These are phyloP conservation scores for Drosophila suzukii DNA, from an alignment of 1,140 invertebrate species.

Conservation along the genomic window DNA sequence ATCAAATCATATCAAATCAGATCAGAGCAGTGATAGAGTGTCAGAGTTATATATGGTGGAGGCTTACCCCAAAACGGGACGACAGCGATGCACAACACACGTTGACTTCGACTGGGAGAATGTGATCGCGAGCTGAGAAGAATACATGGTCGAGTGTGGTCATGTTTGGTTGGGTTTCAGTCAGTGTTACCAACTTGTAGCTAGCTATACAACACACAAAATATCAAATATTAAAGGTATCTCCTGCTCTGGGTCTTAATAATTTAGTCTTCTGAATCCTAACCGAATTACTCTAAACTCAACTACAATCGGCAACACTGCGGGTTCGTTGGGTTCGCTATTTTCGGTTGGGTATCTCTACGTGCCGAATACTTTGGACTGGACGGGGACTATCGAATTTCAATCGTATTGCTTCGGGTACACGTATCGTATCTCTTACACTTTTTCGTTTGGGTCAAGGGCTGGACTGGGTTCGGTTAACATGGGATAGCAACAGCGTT, in stretches of 20 bases:
- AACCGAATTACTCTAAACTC: background rate
- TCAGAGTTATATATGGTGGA: slow-evolving; percentile 46
- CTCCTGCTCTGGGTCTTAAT: background rate
- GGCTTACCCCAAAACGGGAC: slow-evolving; percentile 71
- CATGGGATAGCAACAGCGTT: slow-evolving; percentile 23
- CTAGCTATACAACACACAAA: slow-evolving; percentile 26
- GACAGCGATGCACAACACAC: slow-evolving; percentile 50
- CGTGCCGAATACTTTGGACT: slow-evolving; percentile 15
- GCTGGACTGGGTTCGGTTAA: slow-evolving; percentile 12
- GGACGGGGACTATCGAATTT: slow-evolving; percentile 25
- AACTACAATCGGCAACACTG: slow-evolving; percentile 15
- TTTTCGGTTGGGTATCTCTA: slow-evolving; percentile 17
- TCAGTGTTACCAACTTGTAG: slow-evolving; percentile 15
- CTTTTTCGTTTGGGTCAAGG: slow-evolving; percentile 24
- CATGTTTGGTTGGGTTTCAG: slow-evolving; percentile 9
- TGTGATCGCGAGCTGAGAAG: slow-evolving; percentile 54
- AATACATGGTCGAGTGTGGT: slow-evolving; percentile 46
- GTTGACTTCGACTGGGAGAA: slow-evolving; percentile 43
- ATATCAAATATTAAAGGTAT: slow-evolving; percentile 25
- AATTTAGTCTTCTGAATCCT: slow-evolving; percentile 2
- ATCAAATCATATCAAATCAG: slow-evolving; percentile 32
- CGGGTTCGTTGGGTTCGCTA: slow-evolving; percentile 19
- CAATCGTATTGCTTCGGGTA: slow-evolving; percentile 2
- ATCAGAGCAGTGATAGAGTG: slow-evolving; percentile 49
- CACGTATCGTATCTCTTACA: slow-evolving; percentile 2